Evolutionary conservation across 2,113 vertebrate species (phyloP).

Genomic region (Pleuronectes platessa): DNA sequence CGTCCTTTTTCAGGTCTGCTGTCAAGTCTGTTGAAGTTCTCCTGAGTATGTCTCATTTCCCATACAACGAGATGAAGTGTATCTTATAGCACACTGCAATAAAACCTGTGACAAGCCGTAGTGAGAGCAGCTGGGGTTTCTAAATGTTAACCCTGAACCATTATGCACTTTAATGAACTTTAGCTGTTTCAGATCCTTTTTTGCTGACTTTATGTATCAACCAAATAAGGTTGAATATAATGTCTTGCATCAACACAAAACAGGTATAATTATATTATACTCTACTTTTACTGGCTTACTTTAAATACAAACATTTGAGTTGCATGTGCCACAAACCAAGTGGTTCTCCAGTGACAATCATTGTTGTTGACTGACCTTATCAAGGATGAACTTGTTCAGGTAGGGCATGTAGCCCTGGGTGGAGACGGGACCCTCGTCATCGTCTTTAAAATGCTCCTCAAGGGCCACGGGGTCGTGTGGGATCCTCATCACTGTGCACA

Average conservation of each 20-base stretch:
- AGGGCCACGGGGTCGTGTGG: conserved; percentile 95
- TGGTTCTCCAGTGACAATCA: too few species aligned
- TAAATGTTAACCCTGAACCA: neutral
- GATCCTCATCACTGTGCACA: conserved; percentile 94
- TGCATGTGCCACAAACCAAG: too few species aligned
- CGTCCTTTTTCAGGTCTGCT: neutral
- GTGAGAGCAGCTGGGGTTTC: neutral
- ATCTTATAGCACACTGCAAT: neutral
- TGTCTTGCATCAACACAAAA: too few species aligned
- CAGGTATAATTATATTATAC: too few species aligned
- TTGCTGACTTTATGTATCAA: too few species aligned
- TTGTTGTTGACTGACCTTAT: conserved; percentile 85
- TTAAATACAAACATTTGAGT: too few species aligned
- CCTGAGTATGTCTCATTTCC: conserved; percentile 5
- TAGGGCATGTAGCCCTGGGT: conserved; percentile 99
- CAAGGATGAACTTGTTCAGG: conserved; percentile 96
- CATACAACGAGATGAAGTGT: neutral
- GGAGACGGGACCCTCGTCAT: conserved; percentile 97
- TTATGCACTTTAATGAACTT: too few species aligned
- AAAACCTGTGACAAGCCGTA: neutral
- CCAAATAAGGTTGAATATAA: too few species aligned
- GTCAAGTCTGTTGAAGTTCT: neutral
- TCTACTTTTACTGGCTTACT: too few species aligned
- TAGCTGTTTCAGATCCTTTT: too few species aligned
- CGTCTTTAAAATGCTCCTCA: conserved; percentile 97